These are phyloP conservation scores for Sebastes oblongus DNA, from an alignment of 2,797 vertebrate species.

Conservation along the genomic window DNA sequence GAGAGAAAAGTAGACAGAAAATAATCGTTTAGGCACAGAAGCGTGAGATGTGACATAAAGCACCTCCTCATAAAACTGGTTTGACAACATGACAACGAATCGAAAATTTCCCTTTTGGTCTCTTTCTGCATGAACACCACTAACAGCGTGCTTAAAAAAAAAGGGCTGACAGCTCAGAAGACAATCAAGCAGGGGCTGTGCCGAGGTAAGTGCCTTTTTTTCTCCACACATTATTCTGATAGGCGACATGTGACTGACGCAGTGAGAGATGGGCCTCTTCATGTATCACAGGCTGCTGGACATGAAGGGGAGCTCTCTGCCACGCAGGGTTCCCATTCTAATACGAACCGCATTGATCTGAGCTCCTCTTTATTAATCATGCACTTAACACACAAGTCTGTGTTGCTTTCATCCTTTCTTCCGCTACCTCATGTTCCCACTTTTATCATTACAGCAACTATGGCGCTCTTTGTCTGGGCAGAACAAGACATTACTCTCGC, in stretches of 20 bases:
- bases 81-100: neutral
- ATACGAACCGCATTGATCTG: slow-evolving; percentile 56
- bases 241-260: slow-evolving; percentile 35
- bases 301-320: slow-evolving; percentile 58
- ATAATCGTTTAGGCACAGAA: slow-evolving; percentile 14
- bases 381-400: slow-evolving; percentile 64
- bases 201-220: slow-evolving; percentile 30
- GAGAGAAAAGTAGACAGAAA: neutral
- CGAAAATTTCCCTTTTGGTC: neutral
- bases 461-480: slow-evolving; percentile 25
- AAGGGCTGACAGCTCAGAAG: slow-evolving; percentile 30
- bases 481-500: slow-evolving; percentile 40
- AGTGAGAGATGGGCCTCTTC: slow-evolving; percentile 57
- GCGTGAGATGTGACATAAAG: neutral
- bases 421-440: slow-evolving; percentile 38
- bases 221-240: slow-evolving; percentile 29
- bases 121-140: neutral
- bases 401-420: slow-evolving; percentile 63
- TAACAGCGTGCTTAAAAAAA: neutral
- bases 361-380: slow-evolving; percentile 66
- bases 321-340: slow-evolving; percentile 39
- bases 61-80: neutral
- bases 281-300: slow-evolving; percentile 47
- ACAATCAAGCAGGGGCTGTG: slow-evolving; percentile 16
- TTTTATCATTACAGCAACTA: slow-evolving; percentile 62